Base-by-base conservation (phyloP, 2,888 invertebrate species). In the Eurytoma adleriae region DNA sequence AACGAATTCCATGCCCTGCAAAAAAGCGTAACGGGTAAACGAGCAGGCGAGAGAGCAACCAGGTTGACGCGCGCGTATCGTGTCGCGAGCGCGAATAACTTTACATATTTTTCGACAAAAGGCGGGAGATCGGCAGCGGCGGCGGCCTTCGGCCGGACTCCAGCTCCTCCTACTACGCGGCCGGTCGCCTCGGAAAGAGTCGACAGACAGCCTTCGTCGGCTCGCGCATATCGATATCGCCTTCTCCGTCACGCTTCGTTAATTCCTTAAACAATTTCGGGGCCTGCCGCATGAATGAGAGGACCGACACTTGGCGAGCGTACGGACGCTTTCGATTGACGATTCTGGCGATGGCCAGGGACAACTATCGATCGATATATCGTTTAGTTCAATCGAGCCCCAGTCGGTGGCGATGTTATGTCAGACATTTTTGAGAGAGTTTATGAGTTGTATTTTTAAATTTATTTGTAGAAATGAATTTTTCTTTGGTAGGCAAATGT, bases 61-160 rank as follows among this genome's bases (percentile, higher is more conserved):
- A 30, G 62, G 64, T 57, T 27, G 54, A 59, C 72, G 52, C 24
- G 54, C 62, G 54, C 52, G 52, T 20, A 24, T 59, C 70, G 70
- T n/a, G n/a, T 68, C 68, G 68, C 24, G 73, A 85, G 85, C 85
- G 82, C 85, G 88, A 88, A 88, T 88, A 88, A 87, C 87, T 88
- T 88, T 86, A 85, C 87, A 88, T 88, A 84, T 85, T 81, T 84
- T 83, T 84, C 85, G 85, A 87, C 86, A 87, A 86, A 87, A 87
- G 88, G 83, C 85, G 85, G 84, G 86, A 78, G 67, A 85, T 85
- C 87, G 85, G 78, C 84, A 87, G 84, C 88, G 85, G 85, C 87
- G 85, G 78, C 84, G 88, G 84, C 88, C 87, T 88, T 88, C 87
- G 84, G 71, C 70, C 80, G 67, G 83, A 68, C 84, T 85, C 85